Evolutionary conservation across 2,797 vertebrate species (phyloP), one percentile per base, ranked within the genome.

Genomic region (Antennarius maculatus): DNA sequence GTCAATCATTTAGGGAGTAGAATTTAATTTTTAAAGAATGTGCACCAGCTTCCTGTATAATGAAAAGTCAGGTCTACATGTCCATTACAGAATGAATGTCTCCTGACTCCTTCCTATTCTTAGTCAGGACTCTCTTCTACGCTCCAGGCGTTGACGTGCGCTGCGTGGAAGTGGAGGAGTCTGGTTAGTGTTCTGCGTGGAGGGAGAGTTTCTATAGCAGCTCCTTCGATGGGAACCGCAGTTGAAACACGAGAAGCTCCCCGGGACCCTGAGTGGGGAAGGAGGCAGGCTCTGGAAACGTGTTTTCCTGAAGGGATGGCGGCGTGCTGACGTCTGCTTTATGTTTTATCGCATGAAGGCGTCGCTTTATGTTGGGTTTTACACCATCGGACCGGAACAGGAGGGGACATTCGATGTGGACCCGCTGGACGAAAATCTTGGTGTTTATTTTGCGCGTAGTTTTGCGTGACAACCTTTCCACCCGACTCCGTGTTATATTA

Each of bases 121-220:
- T 85, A 86, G 85, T 71, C 56, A 69, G 54, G 81, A 69, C 86
- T 84, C 87, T 79, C 66, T 80, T 78, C 87, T 83, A 85, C 68
- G 64, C 74, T 77, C 31, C 74, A 63, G 64, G 69, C 54, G 71
- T 47, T 73, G 85, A 88, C 80, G 69, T 12, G 72, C 79, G 71
- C 66, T 31, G 77, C 7, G 69, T 45, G 23, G 39, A 47, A 54
- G 4, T 62, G 65, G 34, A 50, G 63, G 71, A 56, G 83, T 77
- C 81, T 84, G 82, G 57, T 81, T 73, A 80, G 74, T 82, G 71
- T 79, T 75, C 56, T 68, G 77, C 53, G 65, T 77, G 64, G 63
- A 74, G 43, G 59, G 76, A 74, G 46, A 70, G 18, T 13, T 34
- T 34, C 8, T 34, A 34, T 34, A 34, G 5, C 5, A 86, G 74